Base-by-base conservation (phyloP, 2,113 vertebrate species). In the Pandion haliaetus region DNA sequence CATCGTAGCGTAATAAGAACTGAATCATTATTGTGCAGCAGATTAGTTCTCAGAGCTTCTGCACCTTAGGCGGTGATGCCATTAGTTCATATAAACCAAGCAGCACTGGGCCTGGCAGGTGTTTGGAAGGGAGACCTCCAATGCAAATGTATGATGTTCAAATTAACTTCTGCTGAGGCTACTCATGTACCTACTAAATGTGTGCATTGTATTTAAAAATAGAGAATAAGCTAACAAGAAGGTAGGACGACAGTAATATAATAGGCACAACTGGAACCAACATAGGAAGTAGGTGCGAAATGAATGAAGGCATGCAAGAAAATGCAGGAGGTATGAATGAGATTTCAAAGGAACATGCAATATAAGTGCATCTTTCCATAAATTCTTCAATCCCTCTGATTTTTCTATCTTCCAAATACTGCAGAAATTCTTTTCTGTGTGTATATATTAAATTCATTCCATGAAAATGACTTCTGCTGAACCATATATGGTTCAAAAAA, bases 31-130 rank as follows among this genome's bases (percentile, higher is more conserved):
- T 14, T 91, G 81, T 73, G 71, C 40, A 90, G 80, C 32, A 85
- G 66, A 91, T 93, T 77, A 97, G n/a, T 76, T 89, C 91, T 89
- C 84, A 88, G 83, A 89, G 58, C 32, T 93, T 57, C 63, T 90
- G 45, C 52, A 93, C 86, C 89, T 93, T 73, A 93, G 91, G 89
- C 50, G 3, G 20, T 70, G 62, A 34, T 91, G 54, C 28, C 84
- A 79, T 85, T 85, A 89, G 69, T 61, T 95, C 59, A 31, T 31
- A 73, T 7, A 85, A 89, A 82, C 5, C 24, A 80, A 69, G 62
- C 23, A 93, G 49, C 40, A 12, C 54, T 82, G 70, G 74, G 49
- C 36, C 85, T 88, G 71, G 62, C 45, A 66, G 62, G 25, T 93
- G 5, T 93, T 63, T 87, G 69, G 49, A 86, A 85, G 23, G 49